These are phyloP conservation scores for Gymnoscelis rufifasciata DNA, from an alignment of 2,888 invertebrate genomes.

Conservation along the genomic window DNA sequence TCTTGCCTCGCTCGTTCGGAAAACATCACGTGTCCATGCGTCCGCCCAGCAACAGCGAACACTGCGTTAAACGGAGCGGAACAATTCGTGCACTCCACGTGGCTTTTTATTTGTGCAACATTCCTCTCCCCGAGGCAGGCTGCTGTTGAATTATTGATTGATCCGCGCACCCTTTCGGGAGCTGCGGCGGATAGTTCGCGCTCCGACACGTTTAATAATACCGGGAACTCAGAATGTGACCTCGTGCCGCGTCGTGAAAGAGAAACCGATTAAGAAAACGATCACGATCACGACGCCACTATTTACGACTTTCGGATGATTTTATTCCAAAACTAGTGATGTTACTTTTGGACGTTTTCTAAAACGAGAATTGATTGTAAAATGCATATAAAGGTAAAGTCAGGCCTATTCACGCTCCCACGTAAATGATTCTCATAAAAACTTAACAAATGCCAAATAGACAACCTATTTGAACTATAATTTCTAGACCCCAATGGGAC, in stretches of 20 bases:
- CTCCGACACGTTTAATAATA: slow-evolving; percentile 16
- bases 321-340: slow-evolving; percentile 16
- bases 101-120: slow-evolving; percentile 71
- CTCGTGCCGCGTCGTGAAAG: slow-evolving; percentile 21
- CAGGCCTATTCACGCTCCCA: slow-evolving; percentile 38
- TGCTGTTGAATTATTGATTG: slow-evolving; percentile 51
- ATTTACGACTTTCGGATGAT: slow-evolving; percentile 21
- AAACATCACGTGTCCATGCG: slow-evolving; percentile 69
- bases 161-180: slow-evolving; percentile 34
- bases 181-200: slow-evolving; percentile 21
- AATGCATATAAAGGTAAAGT: slow-evolving; percentile 29
- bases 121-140: slow-evolving; percentile 44
- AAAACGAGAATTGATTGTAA: slow-evolving; percentile 18
- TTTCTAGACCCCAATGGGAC: too few relatives aligned
- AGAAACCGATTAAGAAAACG: slow-evolving; percentile 28
- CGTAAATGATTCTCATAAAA: slow-evolving; percentile 40
- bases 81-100: slow-evolving; percentile 69
- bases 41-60: slow-evolving; percentile 72
- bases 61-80: slow-evolving; percentile 66
- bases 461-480: slow-evolving; percentile 42
- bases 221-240: slow-evolving; percentile 20
- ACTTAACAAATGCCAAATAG: slow-evolving; percentile 36
- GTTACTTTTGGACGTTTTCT: slow-evolving; percentile 23
- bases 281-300: slow-evolving; percentile 20
- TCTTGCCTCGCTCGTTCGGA: slow-evolving; percentile 66